Evolutionary conservation across 2,113 vertebrate species (phyloP), one percentile per base, ranked within the genome.

Genomic region (Neolamprologus hecqui): DNA sequence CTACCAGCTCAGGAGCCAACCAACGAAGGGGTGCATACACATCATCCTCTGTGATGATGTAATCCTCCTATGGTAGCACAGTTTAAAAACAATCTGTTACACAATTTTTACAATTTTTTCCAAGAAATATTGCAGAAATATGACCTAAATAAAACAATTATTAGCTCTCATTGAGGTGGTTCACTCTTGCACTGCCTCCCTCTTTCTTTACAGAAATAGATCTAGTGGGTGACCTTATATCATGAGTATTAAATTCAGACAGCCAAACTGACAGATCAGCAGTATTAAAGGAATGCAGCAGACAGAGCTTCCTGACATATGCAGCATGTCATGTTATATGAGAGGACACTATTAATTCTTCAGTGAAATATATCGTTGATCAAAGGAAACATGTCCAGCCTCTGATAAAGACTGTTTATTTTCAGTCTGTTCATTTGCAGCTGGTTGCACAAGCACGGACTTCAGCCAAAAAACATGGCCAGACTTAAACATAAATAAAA

Each of bases 1-100:
- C 98, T 70, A 99, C 95, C 93, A 99, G 96, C 87, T 99, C 99
- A 23, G 99, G 99, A 87, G 99, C 98, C 91, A 97, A 97, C 99
- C 99, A 99, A 82, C 99, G 97, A 10, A 99, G 96, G 54, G 99
- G 97, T 28, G 99, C 90, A 33, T 97, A 92, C 51, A 97, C 97
- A 79, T 99, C 98, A 84, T 98, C 98, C 88, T 98, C 97, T 49
- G 97, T 97, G 93, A 98, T 98, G 95, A 99, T 97, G 90, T 99
- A 99, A 96, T 99, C 99, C 89, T 99, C 98, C 99, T 99, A 92
- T 63, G 84, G 14, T 35, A 11, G 86, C 21, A 86, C 6, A 6
- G 17, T 8, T 31, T 31, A 35, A 68, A 51, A 86, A 58, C 42
- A 33, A 31, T 5, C 47, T 54, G 60, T 92, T 77, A 88, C 33